phyloP scores from a whole-genome alignment of 2,797 vertebrate genomes.

The Artibeus jamaicensis region DNA sequence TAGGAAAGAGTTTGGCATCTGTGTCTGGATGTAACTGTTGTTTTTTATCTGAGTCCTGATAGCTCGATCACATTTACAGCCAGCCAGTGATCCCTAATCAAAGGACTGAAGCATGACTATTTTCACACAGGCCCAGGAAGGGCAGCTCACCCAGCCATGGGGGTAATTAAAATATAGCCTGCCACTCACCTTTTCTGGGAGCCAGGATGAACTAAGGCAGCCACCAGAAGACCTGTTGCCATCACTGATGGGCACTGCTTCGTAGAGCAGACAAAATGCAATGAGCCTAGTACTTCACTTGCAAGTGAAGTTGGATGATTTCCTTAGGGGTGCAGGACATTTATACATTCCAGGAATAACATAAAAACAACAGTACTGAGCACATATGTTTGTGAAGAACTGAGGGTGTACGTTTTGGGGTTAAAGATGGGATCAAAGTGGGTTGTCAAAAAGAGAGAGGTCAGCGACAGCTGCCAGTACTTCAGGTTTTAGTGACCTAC shows the following conservation, averaged over 20 bases:
- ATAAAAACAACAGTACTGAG: neutral
- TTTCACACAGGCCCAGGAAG: neutral
- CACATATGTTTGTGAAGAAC: neutral
- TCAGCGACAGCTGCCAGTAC: neutral
- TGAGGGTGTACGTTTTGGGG: neutral
- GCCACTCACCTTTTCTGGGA: neutral
- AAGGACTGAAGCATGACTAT: neutral
- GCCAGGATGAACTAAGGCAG: neutral
- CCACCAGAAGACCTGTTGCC: neutral
- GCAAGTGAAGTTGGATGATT: neutral
- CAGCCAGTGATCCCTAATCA: neutral
- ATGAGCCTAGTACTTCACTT: neutral
- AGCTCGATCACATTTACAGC: neutral
- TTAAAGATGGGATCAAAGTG: accelerated
- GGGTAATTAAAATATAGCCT: neutral
- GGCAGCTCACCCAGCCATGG: neutral
- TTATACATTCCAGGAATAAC: neutral
- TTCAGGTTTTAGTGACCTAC: neutral
- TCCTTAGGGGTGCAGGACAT: neutral
- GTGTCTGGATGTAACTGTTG: neutral
- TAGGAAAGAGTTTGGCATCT: neutral
- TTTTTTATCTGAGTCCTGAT: neutral
- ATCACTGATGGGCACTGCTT: neutral
- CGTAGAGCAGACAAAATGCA: neutral
- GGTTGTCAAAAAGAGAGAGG: neutral